phyloP scores from a whole-genome alignment of 2,113 vertebrate genomes.

The Malaclemys terrapin region DNA sequence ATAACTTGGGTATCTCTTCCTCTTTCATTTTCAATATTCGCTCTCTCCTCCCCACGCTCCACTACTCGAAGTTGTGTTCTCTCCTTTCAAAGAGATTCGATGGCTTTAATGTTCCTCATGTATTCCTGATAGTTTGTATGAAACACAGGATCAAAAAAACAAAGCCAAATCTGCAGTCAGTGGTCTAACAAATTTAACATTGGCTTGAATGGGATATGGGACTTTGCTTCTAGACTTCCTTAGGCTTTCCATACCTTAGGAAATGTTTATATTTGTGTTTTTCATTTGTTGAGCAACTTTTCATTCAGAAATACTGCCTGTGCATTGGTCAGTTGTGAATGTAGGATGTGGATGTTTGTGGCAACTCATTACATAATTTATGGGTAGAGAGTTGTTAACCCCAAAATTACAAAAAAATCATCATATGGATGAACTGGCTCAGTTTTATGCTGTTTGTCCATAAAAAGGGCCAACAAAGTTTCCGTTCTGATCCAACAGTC shows the following conservation, averaged over 20 bases:
- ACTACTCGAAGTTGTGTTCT: not conserved
- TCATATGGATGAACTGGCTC: slow-evolving; percentile 15
- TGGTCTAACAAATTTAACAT: not conserved
- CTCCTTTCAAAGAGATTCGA: not conserved
- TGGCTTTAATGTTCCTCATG: not conserved
- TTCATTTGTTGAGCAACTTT: slow-evolving; percentile 17
- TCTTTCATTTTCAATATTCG: slow-evolving; percentile 9
- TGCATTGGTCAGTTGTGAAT: not conserved
- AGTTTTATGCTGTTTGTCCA: slow-evolving; percentile 54
- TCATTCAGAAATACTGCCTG: not conserved
- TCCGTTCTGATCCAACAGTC: slow-evolving; percentile 60
- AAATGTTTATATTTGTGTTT: not conserved
- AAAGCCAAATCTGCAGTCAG: not conserved
- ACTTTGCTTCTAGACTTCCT: fast-evolving
- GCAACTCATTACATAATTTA: slow-evolving; percentile 41
- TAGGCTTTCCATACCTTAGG: not conserved
- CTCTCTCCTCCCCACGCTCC: not conserved
- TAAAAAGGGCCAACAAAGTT: slow-evolving; percentile 59
- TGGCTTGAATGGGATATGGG: not conserved
- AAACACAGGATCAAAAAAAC: not conserved
- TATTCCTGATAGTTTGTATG: not conserved
- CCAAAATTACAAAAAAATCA: slow-evolving; percentile 31
- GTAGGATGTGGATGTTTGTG: not conserved
- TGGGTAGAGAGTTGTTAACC: slow-evolving; percentile 36
- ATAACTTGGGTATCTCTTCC: not conserved